These are phyloP conservation scores for Hydra vulgaris DNA, from an alignment of 30 jellyfish, hydroid and myxozoan genomes.

Conservation along the genomic window DNA sequence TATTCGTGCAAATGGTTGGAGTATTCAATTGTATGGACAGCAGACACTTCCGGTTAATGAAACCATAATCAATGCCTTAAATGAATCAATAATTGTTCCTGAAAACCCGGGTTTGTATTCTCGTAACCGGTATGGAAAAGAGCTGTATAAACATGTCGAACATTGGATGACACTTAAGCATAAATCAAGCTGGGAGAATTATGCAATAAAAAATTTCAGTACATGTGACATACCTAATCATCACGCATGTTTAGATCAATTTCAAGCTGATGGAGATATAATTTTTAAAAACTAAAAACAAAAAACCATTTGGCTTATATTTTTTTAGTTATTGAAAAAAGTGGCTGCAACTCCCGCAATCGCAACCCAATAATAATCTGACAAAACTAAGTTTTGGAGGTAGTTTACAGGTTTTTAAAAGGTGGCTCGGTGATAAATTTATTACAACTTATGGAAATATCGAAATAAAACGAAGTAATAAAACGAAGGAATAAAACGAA, in stretches of 20 bases:
- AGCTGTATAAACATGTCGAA: slow-evolving; percentile 74
- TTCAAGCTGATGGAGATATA: slow-evolving; percentile 72
- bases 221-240: slow-evolving; percentile 65
- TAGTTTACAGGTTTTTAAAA: too few relatives aligned
- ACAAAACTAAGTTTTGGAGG: too few relatives aligned
- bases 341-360: too few relatives aligned
- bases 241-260: slow-evolving; percentile 87
- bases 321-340: too few relatives aligned
- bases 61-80: not conserved
- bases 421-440: too few relatives aligned
- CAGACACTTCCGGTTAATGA: slow-evolving; percentile 25
- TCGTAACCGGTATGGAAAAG: slow-evolving; percentile 86
- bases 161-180: slow-evolving; percentile 63
- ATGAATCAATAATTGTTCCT: slow-evolving; percentile 31
- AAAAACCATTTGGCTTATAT: too few relatives aligned
- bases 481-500: too few relatives aligned
- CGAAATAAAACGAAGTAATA: too few relatives aligned
- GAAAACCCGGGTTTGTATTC: slow-evolving; percentile 69
- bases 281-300: slow-evolving; percentile 32
- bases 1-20: slow-evolving; percentile 73
- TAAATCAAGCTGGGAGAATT: slow-evolving; percentile 77
- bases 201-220: slow-evolving; percentile 29
- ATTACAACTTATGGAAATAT: too few relatives aligned
- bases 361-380: too few relatives aligned
- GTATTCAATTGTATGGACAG: slow-evolving; percentile 78